Evolutionary conservation across 2,113 vertebrate genomes (phyloP), one percentile per base, ranked within the genome.

Genomic region (Paracanthobrama guichenoti): DNA sequence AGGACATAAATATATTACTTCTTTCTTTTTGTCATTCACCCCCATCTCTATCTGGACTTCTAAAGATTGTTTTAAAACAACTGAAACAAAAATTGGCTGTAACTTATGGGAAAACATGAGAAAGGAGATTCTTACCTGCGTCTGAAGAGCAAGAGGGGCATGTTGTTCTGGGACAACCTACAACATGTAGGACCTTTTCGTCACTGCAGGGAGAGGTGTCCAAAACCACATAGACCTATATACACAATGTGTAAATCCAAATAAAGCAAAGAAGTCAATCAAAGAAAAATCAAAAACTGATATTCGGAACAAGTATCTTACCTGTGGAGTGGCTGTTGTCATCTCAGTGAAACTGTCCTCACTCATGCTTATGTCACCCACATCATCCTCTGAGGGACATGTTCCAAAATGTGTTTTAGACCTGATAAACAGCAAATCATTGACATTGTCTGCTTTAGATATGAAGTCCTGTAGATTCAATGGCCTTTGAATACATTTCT

Each of bases 161-260:
- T 72, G 88, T 86, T 91, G 92, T 90, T 53, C 66, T 85, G 67
- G 93, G 92, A 89, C 89, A 91, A 1, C 87, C 88, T 67, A 82
- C 79, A 13, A 89, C 62, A 28, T 86, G 88, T 57, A 88, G 10
- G 0, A 53, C 78, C 24, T 87, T 90, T 62, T 69, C 89, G 84
- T 90, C 90, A 24, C 62, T 28, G 75, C 88, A 48, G 4, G 84
- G 64, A 8, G 66, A 90, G 3, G 88, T 81, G 67, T 96, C 94
- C 82, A 93, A 89, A 80, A 94, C 69, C 84, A 93, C 86, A 83
- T 87, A 92, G 79, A 95, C 90, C 97, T 98, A 90, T 48, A 92
- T 26, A 83, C 35, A 79, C 42, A 80, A 85, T 26, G 46, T 71
- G 57, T n/a, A 80, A 76, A 83, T 71, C 66, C 6, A 8, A 83